Base-by-base conservation (phyloP, 1,140 invertebrate species). In the Drosophila kikkawai region DNA sequence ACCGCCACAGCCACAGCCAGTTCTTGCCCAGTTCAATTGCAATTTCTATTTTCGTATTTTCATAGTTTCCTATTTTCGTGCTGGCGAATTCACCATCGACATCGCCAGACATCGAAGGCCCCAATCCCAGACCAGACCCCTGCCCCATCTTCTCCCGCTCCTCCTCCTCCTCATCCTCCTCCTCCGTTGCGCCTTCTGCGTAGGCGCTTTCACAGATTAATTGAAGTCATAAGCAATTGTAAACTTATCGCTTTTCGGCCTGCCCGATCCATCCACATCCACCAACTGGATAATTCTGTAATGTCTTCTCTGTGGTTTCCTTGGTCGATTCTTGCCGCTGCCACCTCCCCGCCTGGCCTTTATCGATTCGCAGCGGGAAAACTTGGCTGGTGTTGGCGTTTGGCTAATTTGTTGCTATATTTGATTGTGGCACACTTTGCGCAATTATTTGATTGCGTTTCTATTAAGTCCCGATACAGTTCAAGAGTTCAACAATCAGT, bases 181-280 rank as follows among this genome's bases (percentile, higher is more conserved):
- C 55, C 37, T 56, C 29, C 74, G 74, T 66, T 34, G 50, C n/a
- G 50, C 51, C 51, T 39, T 42, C 70, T 88, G 90, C 85, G 84
- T 91, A 90, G 90, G 90, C 84, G 90, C 90, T 91, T 86, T 86
- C 90, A 85, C 85, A 90, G 90, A 91, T 91, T 91, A 91, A 91
- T 91, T 91, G 84, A 91, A 91, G 85, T 91, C 90, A 91, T 91
- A 91, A 83, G 84, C 88, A 83, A 85, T 91, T 90, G 90, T 85
- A 91, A 90, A 83, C 85, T 91, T 91, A 90, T 88, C 88, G 81
- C 80, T 81, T 79, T 66, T 80, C 77, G 75, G 47, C 69, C 59
- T 58, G 34, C 59, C 57, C 70, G 70, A 74, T 74, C 70, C 53
- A 56, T 56, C 53, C 36, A 39, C 75, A 78, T 78, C 75, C 57